Evolutionary conservation across 1,140 invertebrate genomes (phyloP).

Genomic region (Nebria ingens): DNA sequence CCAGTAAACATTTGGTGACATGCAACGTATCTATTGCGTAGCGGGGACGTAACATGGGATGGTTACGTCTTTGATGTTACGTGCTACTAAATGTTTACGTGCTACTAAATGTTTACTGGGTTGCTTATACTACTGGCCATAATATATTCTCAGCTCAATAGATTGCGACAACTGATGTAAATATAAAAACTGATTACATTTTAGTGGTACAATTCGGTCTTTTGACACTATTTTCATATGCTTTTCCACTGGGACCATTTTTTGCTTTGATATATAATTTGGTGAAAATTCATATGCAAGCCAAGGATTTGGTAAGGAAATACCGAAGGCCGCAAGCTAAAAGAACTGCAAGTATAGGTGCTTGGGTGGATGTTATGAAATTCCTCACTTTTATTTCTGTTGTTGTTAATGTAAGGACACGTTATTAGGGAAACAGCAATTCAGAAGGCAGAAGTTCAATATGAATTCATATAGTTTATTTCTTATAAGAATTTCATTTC

Average conservation of each 20-base stretch:
- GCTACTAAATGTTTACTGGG: too few species aligned
- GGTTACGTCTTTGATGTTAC: too few species aligned
- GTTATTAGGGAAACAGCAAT: too few species aligned
- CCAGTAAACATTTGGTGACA: too few species aligned
- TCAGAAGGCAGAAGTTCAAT: too few species aligned
- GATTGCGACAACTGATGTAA: constrained; percentile 4
- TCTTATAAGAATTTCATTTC: too few species aligned
- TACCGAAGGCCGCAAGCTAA: background rate
- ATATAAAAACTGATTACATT: constrained; percentile 6
- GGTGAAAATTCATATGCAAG: constrained; percentile 40
- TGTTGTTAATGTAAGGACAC: background rate
- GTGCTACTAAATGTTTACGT: too few species aligned
- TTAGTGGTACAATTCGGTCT: constrained; percentile 40
- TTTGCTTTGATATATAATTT: constrained; percentile 40
- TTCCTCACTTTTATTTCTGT: background rate
- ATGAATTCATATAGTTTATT: background rate
- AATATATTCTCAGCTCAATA: too few species aligned
- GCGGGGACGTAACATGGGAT: too few species aligned
- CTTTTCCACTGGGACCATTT: constrained; percentile 40
- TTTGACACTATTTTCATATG: constrained; percentile 38
- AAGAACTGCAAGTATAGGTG: background rate
- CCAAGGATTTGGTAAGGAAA: constrained; percentile 34
- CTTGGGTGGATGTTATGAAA: background rate
- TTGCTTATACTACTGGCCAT: too few species aligned
- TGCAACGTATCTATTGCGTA: too few species aligned